Conservation (phyloP, 1,140 invertebrate species). For the Temnothorax nylanderi region DNA sequence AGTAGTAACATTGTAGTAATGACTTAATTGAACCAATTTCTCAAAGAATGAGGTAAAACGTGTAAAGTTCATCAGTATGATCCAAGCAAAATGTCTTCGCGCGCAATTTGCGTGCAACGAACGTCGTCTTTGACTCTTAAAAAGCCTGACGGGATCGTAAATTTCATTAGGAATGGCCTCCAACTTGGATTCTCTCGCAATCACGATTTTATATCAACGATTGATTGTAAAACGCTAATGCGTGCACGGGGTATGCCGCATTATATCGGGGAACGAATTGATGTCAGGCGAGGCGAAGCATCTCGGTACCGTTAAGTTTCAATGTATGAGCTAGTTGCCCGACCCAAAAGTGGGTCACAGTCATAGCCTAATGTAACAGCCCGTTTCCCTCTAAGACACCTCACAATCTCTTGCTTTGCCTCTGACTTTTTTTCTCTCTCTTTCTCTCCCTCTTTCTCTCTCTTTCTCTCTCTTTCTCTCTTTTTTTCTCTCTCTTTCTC, state of each 20-base stretch:
- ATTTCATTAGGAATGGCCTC: background rate
- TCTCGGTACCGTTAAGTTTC: conserved; percentile 83
- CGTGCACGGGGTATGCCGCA: conserved; percentile 14
- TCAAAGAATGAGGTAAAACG: background rate
- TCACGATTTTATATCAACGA: conserved; percentile 20
- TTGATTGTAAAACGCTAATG: conserved; percentile 29
- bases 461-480: conserved; percentile 10
- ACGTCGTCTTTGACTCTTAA: background rate
- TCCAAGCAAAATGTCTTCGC: background rate
- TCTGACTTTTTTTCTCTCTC: conserved; percentile 5
- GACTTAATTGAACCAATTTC: background rate
- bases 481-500: too few relatives aligned
- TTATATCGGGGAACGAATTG: conserved; percentile 77
- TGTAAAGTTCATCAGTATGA: background rate
- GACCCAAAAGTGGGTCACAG: conserved; percentile 82
- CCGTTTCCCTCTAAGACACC: conserved; percentile 74
- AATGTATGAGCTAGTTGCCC: conserved; percentile 82
- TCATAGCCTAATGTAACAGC: conserved; percentile 80
- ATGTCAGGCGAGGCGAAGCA: conserved; percentile 81
- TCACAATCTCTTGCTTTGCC: conserved; percentile 62
- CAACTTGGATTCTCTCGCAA: background rate
- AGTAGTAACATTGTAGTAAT: background rate
- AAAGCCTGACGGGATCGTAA: background rate
- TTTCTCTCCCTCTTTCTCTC: conserved; percentile 43
- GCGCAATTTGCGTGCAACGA: background rate